Evolutionary conservation across 1,140 invertebrate genomes (phyloP).

Genomic region (Rhyzopertha dominica): DNA sequence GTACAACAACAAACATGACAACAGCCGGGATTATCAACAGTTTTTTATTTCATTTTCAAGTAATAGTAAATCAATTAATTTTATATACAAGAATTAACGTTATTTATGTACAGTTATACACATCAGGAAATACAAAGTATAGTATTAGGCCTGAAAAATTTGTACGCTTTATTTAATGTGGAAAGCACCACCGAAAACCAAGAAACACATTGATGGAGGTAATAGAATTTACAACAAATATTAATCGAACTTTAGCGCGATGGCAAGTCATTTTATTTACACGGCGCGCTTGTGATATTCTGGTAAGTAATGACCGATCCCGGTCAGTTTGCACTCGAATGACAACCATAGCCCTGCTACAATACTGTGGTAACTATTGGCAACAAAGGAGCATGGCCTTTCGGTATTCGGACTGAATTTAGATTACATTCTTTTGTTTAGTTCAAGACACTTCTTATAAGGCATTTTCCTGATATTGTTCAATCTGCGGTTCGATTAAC

Average conservation of each 20-base stretch:
- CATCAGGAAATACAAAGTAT: too few species aligned
- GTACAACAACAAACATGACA: slow-evolving; percentile 29
- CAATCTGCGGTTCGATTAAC: too few species aligned
- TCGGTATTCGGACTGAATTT: slow-evolving; percentile 1
- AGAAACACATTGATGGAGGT: slow-evolving; percentile 10
- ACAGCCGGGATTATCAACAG: slow-evolving; percentile 23
- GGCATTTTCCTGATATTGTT: slow-evolving; percentile 27
- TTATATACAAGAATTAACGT: not conserved
- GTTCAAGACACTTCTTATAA: slow-evolving; percentile 36
- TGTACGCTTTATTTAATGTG: slow-evolving; percentile 27
- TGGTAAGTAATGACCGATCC: too few species aligned
- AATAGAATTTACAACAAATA: slow-evolving; percentile 4
- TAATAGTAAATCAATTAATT: too few species aligned
- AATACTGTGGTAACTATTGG: slow-evolving; percentile 22
- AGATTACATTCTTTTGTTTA: too few species aligned
- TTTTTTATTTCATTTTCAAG: slow-evolving; percentile 11
- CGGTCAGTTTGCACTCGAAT: too few species aligned
- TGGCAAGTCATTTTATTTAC: too few species aligned
- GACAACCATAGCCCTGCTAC: too few species aligned
- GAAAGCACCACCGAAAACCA: slow-evolving; percentile 21
- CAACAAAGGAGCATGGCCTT: slow-evolving; percentile 12
- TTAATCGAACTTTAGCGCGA: too few species aligned
- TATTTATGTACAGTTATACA: slow-evolving; percentile 8
- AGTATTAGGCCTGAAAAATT: slow-evolving; percentile 30
- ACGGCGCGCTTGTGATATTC: too few species aligned